Evolutionary conservation across 2,113 vertebrate species (phyloP).

Genomic region (Alethe castanea): DNA sequence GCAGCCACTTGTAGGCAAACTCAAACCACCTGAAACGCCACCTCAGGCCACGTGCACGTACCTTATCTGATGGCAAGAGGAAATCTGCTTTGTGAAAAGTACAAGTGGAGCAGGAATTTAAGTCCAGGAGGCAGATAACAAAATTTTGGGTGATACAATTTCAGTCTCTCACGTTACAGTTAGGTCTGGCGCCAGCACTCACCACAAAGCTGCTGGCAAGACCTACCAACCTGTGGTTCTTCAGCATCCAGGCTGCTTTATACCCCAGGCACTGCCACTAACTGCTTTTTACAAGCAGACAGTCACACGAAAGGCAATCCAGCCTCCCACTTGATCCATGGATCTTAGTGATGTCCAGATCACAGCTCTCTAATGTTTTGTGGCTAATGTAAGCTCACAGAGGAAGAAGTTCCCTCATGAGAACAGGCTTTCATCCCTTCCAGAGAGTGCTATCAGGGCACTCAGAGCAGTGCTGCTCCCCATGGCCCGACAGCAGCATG

Average conservation of each 20-base stretch:
- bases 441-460: neutral
- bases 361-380: neutral
- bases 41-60: neutral
- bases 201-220: neutral
- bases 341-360: neutral
- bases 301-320: neutral
- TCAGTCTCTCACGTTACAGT: neutral
- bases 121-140: neutral
- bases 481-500: rapidly evolving
- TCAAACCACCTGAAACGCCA: neutral
- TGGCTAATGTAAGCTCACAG: neutral
- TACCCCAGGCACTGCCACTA: neutral
- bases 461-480: neutral
- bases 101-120: neutral
- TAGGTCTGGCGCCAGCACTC: neutral
- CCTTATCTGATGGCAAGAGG: neutral
- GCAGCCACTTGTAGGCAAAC: neutral
- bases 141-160: neutral
- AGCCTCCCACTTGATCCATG: neutral
- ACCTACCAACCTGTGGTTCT: neutral
- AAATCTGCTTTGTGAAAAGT: neutral
- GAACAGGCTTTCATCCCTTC: neutral
- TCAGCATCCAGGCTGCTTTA: neutral
- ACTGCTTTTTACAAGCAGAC: neutral
- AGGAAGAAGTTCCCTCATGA: neutral